Evolutionary conservation across 2,113 vertebrate species (phyloP).

Genomic region (Hiodon alosoides): DNA sequence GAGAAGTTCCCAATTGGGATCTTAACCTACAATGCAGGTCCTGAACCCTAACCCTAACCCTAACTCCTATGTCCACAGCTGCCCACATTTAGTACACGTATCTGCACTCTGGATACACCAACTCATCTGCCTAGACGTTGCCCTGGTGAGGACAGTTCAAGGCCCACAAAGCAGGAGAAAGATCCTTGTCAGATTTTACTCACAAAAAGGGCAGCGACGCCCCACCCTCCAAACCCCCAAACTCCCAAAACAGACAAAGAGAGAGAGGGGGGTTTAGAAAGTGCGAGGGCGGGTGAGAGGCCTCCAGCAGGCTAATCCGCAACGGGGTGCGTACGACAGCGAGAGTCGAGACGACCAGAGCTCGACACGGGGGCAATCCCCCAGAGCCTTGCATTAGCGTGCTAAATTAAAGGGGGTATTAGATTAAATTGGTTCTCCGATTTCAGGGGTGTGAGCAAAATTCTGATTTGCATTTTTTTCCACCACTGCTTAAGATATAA

Average conservation of each 20-base stretch:
- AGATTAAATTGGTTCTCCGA: conserved; percentile 76
- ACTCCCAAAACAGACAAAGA: conserved; percentile 51
- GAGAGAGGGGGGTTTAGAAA: conserved; percentile 60
- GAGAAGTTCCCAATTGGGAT: too few species aligned
- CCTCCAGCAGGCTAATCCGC: conserved; percentile 62
- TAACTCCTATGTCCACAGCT: too few species aligned
- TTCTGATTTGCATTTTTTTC: conserved; percentile 72
- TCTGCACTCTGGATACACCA: too few species aligned
- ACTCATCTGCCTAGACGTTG: not conserved
- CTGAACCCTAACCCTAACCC: too few species aligned
- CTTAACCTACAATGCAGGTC: too few species aligned
- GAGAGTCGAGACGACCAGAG: conserved; percentile 45
- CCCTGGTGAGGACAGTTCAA: not conserved
- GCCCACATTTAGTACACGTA: too few species aligned
- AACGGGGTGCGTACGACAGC: conserved; percentile 32
- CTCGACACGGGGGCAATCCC: conserved; percentile 64
- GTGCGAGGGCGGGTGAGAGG: conserved; percentile 66
- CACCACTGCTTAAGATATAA: conserved; percentile 70
- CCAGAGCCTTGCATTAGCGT: conserved; percentile 68
- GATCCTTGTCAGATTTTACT: not conserved
- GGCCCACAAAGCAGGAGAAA: not conserved
- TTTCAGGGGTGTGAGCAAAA: conserved; percentile 77
- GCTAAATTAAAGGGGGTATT: conserved; percentile 76
- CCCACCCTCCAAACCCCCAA: conserved; percentile 18
- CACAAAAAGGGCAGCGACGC: conserved; percentile 47